Evolutionary conservation across 2,113 vertebrate species (phyloP).

Genomic region (Chunga burmeisteri): DNA sequence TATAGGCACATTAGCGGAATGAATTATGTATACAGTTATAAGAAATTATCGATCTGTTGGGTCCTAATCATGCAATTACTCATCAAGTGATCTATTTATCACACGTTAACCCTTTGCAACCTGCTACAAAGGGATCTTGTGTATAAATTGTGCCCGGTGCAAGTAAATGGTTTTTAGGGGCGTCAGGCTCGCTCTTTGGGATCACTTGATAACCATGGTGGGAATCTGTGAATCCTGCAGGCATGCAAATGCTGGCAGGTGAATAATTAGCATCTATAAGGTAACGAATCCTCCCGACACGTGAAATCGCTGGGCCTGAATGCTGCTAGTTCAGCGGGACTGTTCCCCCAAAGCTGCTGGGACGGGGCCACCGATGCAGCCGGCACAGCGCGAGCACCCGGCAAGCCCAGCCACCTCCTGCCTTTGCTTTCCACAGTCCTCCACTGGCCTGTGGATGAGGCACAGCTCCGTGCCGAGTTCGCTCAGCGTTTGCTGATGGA

Average conservation of each 20-base stretch:
- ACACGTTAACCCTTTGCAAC: not conserved
- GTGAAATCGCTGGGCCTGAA: fast-evolving
- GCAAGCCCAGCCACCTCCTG: fast-evolving
- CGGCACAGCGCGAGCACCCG: fast-evolving
- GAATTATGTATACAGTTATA: not conserved
- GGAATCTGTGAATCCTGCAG: not conserved
- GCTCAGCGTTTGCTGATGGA: constrained; percentile 1
- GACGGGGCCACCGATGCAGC: not conserved
- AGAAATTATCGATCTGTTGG: constrained; percentile 7
- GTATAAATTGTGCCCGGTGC: not conserved
- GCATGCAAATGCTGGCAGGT: fast-evolving
- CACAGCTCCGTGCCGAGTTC: not conserved
- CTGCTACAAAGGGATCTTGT: fast-evolving
- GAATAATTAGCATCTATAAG: not conserved
- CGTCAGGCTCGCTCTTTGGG: fast-evolving
- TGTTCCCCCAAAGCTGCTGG: not conserved
- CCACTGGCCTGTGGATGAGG: fast-evolving
- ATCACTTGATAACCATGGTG: not conserved
- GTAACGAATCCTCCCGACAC: not conserved
- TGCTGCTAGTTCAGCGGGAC: not conserved
- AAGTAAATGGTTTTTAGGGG: not conserved
- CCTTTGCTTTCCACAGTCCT: fast-evolving
- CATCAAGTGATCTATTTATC: not conserved
- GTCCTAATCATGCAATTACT: not conserved
- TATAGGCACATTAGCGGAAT: not conserved